Base-by-base conservation (phyloP, 1,140 invertebrate species). In the Drosophila gunungcola region DNA sequence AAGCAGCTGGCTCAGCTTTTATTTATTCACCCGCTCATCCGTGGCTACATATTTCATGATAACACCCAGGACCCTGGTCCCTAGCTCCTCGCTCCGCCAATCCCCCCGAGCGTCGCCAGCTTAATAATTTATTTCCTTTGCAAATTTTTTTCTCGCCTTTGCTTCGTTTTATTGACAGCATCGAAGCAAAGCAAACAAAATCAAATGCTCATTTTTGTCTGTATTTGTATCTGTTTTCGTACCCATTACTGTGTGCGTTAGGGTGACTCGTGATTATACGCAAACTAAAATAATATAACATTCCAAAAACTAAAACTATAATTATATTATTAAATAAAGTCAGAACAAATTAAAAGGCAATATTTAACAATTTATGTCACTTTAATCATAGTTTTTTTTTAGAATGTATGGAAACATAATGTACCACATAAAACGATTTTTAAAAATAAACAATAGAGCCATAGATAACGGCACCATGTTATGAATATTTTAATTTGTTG, bases 51-150 rank as follows among this genome's bases (percentile, higher is more conserved):
- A 80, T 80, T 80, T 88, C 84, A 88, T 84, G 83, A 80, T 74
- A 88, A 80, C 79, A 80, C 76, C 62, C 45, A 51, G 32, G 27
- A 46, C 21, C 16, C 32, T 16, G 12, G 21, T 10, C 36, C 36
- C n/a, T 32, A 39, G 36, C 13, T 38, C 10, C 45, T 4, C 11
- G n/a, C 7, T 48, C 10, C 34, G 7, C 45, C 38, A 25, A 27
- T 27, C 29, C 21, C 6, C 41, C 25, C 41, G 49, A 57, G 48
- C 27, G 41, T 48, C 13, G 25, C 32, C 45, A 61, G 55, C 77
- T 90, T 74, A 89, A 90, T 89, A 89, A 90, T 89, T 89, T 88
- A 89, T 89, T 89, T 89, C 54, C 43, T 63, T 72, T 80, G 80
- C 67, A 80, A 85, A 85, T 80, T 81, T 74, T 60, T 68, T 63